Percentiles rank a stretch among this genome's conserved stretches.
Conservation (phyloP, 2,797 vertebrate genomes). For the Hypotaenidia philippensis region DNA sequence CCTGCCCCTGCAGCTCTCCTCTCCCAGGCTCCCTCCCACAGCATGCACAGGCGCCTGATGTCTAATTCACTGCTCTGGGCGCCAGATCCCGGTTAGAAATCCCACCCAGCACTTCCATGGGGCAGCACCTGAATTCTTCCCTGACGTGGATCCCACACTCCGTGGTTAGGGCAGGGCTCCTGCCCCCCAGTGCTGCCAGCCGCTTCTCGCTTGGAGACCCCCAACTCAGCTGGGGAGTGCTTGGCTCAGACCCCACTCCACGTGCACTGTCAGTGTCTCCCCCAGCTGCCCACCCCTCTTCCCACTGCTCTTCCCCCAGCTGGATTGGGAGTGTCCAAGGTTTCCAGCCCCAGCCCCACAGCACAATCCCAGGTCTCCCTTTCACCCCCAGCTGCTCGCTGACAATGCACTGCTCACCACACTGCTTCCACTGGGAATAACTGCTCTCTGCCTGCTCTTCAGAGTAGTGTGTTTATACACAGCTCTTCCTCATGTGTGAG, state of each 20-base stretch:
- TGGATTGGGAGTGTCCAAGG: not conserved
- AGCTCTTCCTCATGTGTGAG: not conserved
- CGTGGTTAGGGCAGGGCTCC: not conserved
- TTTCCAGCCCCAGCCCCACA: not conserved
- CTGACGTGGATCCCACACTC: not conserved
- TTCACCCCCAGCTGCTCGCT: accelerated
- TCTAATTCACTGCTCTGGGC: not conserved
- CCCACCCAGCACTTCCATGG: not conserved
- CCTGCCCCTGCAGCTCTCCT: not conserved
- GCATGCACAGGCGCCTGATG: not conserved
- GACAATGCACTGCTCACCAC: accelerated
- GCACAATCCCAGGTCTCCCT: not conserved
- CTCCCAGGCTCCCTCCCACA: not conserved
- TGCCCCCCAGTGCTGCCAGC: accelerated
- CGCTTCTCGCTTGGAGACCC: accelerated
- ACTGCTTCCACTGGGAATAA: not conserved
- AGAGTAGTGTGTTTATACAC: not conserved
- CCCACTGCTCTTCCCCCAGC: not conserved
- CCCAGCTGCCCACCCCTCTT: not conserved
- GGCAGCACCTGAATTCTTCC: not conserved
- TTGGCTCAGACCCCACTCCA: not conserved
- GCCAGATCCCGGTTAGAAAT: not conserved
- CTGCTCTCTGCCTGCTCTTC: not conserved
- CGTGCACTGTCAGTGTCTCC: accelerated
- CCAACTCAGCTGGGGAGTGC: not conserved